Evolutionary conservation across 2,888 invertebrate species (phyloP).

Genomic region (Caenorhabditis sp.): DNA sequence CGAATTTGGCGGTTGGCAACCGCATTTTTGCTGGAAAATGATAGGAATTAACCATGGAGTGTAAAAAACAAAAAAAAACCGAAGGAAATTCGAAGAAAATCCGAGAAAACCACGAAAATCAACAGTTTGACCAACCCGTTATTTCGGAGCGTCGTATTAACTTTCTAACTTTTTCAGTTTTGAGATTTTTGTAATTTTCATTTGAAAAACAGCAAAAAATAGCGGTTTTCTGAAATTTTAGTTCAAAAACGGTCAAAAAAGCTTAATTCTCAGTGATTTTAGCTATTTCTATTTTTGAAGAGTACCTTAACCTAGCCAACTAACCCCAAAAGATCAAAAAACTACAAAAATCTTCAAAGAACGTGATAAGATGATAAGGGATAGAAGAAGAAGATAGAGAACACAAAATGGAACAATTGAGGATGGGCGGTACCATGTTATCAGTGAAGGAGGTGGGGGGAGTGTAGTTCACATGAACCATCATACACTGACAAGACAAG

Average conservation of each 20-base stretch:
- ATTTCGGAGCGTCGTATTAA: background rate
- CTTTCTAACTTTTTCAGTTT: background rate
- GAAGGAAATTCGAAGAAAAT: background rate
- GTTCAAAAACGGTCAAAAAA: no score
- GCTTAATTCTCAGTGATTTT: no score
- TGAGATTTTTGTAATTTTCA: background rate
- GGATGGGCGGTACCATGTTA: background rate
- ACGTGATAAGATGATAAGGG: background rate
- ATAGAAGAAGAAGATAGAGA: no score
- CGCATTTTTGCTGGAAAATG: no score
- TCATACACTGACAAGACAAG: background rate
- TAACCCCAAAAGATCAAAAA: background rate
- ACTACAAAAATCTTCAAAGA: background rate
- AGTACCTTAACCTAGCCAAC: no score
- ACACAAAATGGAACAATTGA: constrained; percentile 3
- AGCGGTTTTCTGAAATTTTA: no score
- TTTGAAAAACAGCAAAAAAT: no score
- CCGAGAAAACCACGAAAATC: background rate
- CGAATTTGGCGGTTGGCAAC: constrained; percentile 50
- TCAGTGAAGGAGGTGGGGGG: no score
- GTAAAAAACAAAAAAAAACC: no score
- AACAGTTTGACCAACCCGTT: background rate
- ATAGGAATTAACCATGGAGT: no score
- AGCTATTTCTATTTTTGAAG: no score
- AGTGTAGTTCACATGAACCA: no score